Percentiles rank a stretch among this genome's conserved stretches.
phyloP scores from a whole-genome alignment of 2,797 vertebrate genomes.

The Oophaga sylvatica region DNA sequence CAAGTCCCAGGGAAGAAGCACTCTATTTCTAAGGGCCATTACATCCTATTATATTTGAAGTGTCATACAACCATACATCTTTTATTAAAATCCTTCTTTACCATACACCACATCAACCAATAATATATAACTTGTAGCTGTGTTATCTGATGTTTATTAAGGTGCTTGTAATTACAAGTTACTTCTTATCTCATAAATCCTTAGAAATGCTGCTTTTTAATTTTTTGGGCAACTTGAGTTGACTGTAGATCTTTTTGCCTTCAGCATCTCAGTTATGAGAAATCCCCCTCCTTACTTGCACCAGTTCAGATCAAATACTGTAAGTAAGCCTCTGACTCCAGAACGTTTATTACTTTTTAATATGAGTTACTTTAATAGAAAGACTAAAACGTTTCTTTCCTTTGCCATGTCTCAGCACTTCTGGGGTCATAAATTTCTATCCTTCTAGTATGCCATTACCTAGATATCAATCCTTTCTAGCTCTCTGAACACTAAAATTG shows the following conservation, averaged over 20 bases:
- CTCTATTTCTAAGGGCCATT: no score
- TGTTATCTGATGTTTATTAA: no score
- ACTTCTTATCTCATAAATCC: no score
- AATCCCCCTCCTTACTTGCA: conserved; percentile 63
- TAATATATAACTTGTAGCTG: no score
- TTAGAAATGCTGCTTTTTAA: neutral
- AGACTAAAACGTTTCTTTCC: conserved; percentile 67
- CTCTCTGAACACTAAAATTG: conserved; percentile 73
- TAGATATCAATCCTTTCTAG: conserved; percentile 76
- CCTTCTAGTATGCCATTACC: conserved; percentile 67
- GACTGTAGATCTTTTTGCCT: neutral
- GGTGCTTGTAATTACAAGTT: no score
- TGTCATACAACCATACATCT: no score
- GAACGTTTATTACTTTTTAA: conserved; percentile 70
- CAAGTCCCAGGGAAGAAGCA: no score
- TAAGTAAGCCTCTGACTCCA: conserved; percentile 64
- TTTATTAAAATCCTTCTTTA: no score
- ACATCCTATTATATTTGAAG: no score
- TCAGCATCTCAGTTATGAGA: conserved; percentile 52
- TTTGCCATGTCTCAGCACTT: conserved; percentile 69
- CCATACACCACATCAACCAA: no score
- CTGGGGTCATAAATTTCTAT: conserved; percentile 71
- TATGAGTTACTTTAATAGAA: conserved; percentile 71
- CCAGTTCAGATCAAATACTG: conserved; percentile 63
- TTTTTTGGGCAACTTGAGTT: neutral